Evolutionary conservation across 1,140 invertebrate species (phyloP), one percentile per base, ranked within the genome.

Genomic region (Achatina immaculata): DNA sequence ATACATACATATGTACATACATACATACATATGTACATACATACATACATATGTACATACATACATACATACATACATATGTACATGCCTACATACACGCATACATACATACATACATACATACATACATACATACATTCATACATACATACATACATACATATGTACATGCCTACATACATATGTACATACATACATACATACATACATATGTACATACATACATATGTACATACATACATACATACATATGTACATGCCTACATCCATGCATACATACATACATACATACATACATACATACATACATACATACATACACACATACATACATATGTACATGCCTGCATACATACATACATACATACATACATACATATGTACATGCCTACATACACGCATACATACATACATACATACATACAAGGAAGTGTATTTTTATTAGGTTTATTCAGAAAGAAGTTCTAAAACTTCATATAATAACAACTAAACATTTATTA

Each of bases 131-230:
- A 28, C 62, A 66, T 66, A 11, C 62, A n/a, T 34, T 66, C n/a
- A 11, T 66, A 11, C 9, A 28, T 34, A 28, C 62, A 28, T 24
- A 11, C n/a, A 9, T 66, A 9, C 34, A n/a, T 66, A n/a, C n/a
- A 7, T 28, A n/a, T 66, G 9, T 48, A 7, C 45, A 48, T 48
- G 19, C 19, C 19, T 48, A 48, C 45, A 48, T 19, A 48, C 45
- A 48, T 28, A 34, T 34, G 14, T 34, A 38, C 69, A 72, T 34
- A 38, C 69, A 72, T 34, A 72, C 69, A 72, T 11, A 72, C 69
- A 42, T 38, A 72, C 31, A 42, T 34, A 72, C 69, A 72, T 34
- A 72, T 34, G 36, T 34, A 72, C 69, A 72, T 34, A 72, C 40
- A 42, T 34, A 72, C 69, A 42, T 34, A 72, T 34, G 36, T 34